Conservation (phyloP, 1,140 invertebrate species). For the Pogonognathellus flavescens region DNA sequence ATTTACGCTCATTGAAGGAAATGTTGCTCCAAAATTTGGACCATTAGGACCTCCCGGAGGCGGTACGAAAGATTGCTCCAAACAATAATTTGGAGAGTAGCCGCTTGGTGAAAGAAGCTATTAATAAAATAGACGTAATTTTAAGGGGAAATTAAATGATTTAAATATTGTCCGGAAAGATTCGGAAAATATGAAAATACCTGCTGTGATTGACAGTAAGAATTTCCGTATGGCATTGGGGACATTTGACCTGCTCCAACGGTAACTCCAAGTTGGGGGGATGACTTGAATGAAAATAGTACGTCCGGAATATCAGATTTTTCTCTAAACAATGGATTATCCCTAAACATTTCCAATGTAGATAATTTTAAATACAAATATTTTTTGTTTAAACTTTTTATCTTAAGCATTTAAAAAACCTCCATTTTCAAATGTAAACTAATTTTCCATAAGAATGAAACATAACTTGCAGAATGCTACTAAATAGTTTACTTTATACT, state of each 20-base stretch:
- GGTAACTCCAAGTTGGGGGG: constrained; percentile 60
- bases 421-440: too few relatives aligned
- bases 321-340: constrained; percentile 60
- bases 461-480: too few relatives aligned
- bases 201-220: constrained; percentile 64
- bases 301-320: constrained; percentile 65
- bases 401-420: too few relatives aligned
- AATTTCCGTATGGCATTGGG: constrained; percentile 60
- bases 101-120: constrained; percentile 64
- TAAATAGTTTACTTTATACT: too few relatives aligned
- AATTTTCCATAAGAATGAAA: too few relatives aligned
- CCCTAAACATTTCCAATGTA: constrained; percentile 40
- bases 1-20: constrained; percentile 94
- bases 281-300: constrained; percentile 63
- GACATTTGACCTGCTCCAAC: constrained; percentile 57
- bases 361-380: not conserved
- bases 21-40: constrained; percentile 69
- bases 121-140: too few relatives aligned
- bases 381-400: too few relatives aligned
- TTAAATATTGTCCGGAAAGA: too few relatives aligned
- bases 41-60: constrained; percentile 53
- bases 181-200: too few relatives aligned
- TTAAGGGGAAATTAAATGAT: too few relatives aligned
- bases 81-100: constrained; percentile 65
- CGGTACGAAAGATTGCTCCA: constrained; percentile 61